Conservation (phyloP, 2,888 invertebrate genomes). For the Tipula vernalis region DNA sequence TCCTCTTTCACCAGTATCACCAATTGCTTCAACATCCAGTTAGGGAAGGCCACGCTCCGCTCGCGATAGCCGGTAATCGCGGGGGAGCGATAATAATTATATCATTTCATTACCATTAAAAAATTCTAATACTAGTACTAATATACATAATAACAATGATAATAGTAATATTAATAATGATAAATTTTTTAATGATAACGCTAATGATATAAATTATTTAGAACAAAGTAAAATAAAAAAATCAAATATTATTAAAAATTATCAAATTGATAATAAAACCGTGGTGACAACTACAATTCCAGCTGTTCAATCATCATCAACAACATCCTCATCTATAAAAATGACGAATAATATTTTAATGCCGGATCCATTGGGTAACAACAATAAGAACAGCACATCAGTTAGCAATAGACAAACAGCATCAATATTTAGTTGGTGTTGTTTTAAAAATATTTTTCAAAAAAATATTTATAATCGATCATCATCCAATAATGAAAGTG, state of each 20-base stretch:
- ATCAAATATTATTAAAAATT: background rate
- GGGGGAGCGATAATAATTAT: conserved; percentile 39
- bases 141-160: conserved; percentile 6
- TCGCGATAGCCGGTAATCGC: conserved; percentile 40
- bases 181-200: background rate
- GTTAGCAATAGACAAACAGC: conserved; percentile 8
- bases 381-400: background rate
- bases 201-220: background rate
- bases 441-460: conserved; percentile 5
- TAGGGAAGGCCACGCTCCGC: conserved; percentile 59
- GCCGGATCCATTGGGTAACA: conserved; percentile 4
- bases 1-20: conserved; percentile 73
- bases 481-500: conserved; percentile 1
- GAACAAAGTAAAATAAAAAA: background rate
- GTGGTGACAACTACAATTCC: background rate
- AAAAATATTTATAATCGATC: background rate
- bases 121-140: background rate
- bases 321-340: background rate
- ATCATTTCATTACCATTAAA: conserved; percentile 30
- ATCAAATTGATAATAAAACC: background rate
- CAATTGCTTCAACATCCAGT: conserved; percentile 85
- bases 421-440: conserved; percentile 5
- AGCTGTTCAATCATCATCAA: background rate
- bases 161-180: background rate
- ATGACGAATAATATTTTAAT: background rate